Evolutionary conservation across 2,888 invertebrate species (phyloP).

Genomic region (Monopis laevigella): DNA sequence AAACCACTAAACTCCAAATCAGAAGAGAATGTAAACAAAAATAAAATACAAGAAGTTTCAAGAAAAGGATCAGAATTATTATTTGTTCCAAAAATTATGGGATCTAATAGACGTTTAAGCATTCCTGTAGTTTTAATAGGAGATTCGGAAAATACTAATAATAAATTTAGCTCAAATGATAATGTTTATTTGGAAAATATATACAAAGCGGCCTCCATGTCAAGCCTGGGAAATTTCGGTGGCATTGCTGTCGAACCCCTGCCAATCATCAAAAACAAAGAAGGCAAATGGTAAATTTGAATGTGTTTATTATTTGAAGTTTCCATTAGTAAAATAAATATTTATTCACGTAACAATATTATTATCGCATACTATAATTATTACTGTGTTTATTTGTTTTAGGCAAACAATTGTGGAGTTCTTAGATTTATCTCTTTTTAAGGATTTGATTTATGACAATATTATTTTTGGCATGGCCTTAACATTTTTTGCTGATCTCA

Average conservation of each 20-base stretch:
- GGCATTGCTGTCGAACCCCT: slow-evolving; percentile 49
- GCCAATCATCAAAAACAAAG: slow-evolving; percentile 58
- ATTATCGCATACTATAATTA: not conserved
- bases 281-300: slow-evolving; percentile 53
- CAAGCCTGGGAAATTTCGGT: slow-evolving; percentile 55
- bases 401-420: slow-evolving; percentile 68
- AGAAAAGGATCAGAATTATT: slow-evolving; percentile 39
- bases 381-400: slow-evolving; percentile 24
- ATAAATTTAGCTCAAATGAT: slow-evolving; percentile 53
- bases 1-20: slow-evolving; percentile 36
- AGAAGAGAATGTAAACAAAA: slow-evolving; percentile 43
- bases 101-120: slow-evolving; percentile 41
- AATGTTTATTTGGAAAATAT: slow-evolving; percentile 53
- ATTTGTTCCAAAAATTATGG: slow-evolving; percentile 42
- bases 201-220: slow-evolving; percentile 54
- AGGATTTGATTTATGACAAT: slow-evolving; percentile 72
- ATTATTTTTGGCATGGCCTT: slow-evolving; percentile 75
- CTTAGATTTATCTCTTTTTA: slow-evolving; percentile 70
- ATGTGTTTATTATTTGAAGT: not conserved
- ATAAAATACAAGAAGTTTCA: slow-evolving; percentile 28
- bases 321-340: slow-evolving; percentile 7
- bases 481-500: slow-evolving; percentile 74
- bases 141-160: slow-evolving; percentile 33
- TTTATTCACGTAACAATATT: not conserved
- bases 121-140: slow-evolving; percentile 53